Percentiles rank a stretch among this genome's conserved stretches.
Evolutionary conservation across 64 coral and sea anemone species (phyloP).

Genomic region (Pocillopora damicornis): DNA sequence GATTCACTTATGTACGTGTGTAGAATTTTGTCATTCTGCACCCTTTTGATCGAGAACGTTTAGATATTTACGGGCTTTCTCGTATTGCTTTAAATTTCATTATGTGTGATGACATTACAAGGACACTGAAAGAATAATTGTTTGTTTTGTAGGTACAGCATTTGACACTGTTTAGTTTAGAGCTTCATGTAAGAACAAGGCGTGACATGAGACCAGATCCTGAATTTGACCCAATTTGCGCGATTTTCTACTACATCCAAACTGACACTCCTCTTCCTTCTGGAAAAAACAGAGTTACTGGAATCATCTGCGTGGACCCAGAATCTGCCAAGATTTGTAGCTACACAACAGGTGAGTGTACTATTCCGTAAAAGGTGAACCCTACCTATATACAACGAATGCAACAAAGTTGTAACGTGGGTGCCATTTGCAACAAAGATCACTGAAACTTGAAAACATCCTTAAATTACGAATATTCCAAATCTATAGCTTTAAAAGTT

Average conservation of each 20-base stretch:
- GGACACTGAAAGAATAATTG: background rate
- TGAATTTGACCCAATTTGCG: conserved; percentile 92
- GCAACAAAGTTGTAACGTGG: background rate
- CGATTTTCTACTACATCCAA: conserved; percentile 89
- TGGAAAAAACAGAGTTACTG: conserved; percentile 52
- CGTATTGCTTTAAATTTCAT: too few species aligned
- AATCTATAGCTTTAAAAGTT: background rate
- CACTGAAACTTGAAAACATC: background rate
- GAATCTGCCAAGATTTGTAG: conserved; percentile 29
- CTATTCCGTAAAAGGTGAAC: background rate
- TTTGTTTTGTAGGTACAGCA: conserved; percentile 73
- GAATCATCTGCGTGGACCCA: conserved; percentile 70
- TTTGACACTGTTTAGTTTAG: conserved; percentile 85
- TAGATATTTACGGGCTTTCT: too few species aligned
- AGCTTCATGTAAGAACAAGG: conserved; percentile 89
- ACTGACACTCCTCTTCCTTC: conserved; percentile 51
- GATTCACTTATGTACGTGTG: too few species aligned
- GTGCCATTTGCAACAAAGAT: background rate
- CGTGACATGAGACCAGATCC: conserved; percentile 78
- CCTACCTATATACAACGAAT: background rate
- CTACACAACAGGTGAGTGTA: background rate
- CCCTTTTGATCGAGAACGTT: too few species aligned
- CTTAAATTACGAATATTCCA: background rate
- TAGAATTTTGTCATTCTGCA: too few species aligned
- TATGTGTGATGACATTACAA: background rate